Base-by-base conservation (phyloP, 2,888 invertebrate species). In the Agrotis ipsilon region DNA sequence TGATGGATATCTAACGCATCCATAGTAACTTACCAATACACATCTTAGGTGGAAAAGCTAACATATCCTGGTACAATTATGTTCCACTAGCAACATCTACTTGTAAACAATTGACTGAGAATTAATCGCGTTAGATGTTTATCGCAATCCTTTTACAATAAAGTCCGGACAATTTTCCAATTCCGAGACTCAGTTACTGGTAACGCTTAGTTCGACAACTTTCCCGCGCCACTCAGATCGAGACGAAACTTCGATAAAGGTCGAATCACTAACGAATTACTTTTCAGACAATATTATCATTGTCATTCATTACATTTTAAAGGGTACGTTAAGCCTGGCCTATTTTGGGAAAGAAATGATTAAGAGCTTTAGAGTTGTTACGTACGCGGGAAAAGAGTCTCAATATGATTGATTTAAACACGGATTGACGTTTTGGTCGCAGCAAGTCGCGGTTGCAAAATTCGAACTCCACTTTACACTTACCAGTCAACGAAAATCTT, bases 281-380 rank as follows among this genome's bases (percentile, higher is more conserved):
- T 72, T 72, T 62, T 43, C 39, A 18, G 9, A 48, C 19, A 74
- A 54, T 59, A 54, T 68, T 59, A 59, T 59, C 59, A 55, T 54
- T 71, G 66, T 19, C 51, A 48, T 69, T 14, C n/a, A 62, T 68
- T 24, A 27, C 46, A 39, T 68, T 57, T 63, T 18, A 76, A 60
- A 62, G 60, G 51, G 21, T 39, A 49, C 43, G 24, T 73, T 57
- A 27, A 68, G 19, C 60, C 63, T 54, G 13, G 6, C 39, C 45
- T 61, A 67, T 75, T 71, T 57, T 43, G 27, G 49, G 32, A 24
- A 43, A 43, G 49, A 59, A 65, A 21, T 27, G 62, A 11, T 21
- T 21, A 18, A 39, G 46, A 80, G 71, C 45, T 71, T 78, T 75
- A 70, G 80, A 5, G 9, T 39, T 39, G 11, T 39, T 39, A 39